phyloP scores from a whole-genome alignment of 1,140 invertebrate genomes.

The Atopsyche davidsoni region DNA sequence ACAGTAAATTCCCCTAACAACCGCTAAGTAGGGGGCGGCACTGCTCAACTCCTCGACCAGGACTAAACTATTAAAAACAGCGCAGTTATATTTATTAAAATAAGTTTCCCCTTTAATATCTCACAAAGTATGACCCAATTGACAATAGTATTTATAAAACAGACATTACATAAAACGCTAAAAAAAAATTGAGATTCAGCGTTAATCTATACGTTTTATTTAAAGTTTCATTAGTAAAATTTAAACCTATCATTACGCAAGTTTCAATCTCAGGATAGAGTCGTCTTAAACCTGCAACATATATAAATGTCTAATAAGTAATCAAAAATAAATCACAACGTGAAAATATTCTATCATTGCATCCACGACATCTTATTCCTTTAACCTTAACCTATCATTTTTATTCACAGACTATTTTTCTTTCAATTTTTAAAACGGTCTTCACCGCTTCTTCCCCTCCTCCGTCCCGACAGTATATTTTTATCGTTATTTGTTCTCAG shows the following conservation, averaged over 20 bases:
- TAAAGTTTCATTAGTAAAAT: background rate
- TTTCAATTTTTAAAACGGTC: background rate
- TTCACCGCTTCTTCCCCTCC: background rate
- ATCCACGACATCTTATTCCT: background rate
- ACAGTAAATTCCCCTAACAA: constrained; percentile 23
- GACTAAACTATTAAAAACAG: no score
- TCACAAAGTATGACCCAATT: no score
- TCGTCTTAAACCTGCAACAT: no score
- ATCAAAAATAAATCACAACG: background rate
- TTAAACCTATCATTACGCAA: no score
- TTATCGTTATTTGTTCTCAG: constrained; percentile 21
- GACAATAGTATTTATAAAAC: no score
- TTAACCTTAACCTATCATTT: background rate
- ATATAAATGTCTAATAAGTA: background rate
- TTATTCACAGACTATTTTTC: no score
- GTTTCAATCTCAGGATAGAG: no score
- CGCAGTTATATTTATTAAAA: no score
- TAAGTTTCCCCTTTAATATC: no score
- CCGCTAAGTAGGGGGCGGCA: constrained; percentile 24
- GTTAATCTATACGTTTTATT: background rate
- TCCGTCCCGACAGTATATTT: constrained; percentile 4
- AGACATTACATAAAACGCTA: background rate
- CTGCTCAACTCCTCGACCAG: constrained; percentile 1
- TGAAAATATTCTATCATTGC: background rate
- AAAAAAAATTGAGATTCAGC: background rate